Base-by-base conservation (phyloP, 64 coral and sea anemone species). In the Anthopleura sola region DNA sequence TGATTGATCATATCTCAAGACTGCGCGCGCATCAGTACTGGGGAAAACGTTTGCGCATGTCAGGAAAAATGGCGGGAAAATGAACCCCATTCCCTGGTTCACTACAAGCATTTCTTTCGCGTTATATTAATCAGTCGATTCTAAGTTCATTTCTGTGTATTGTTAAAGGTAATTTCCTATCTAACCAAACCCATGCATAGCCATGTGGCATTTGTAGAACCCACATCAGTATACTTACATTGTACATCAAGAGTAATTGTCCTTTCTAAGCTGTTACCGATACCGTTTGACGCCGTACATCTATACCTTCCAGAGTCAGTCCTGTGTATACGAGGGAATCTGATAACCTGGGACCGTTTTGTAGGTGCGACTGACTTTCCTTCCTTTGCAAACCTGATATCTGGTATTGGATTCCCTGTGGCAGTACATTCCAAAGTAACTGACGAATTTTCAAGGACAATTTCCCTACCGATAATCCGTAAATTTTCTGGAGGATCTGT, bases 301-400 rank as follows among this genome's bases (percentile, higher is more conserved):
- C 18, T 33, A 31, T 82, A 88, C 82, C 1, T 81, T 1, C 78
- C 86, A 21, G 79, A 60, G 55, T 88, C 56, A 50, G 15, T 88
- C 81, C 26, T 82, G 9, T 38, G 24, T 26, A 49, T n/a, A 0
- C 56, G 58, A 5, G 0, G 0, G 20, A 82, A 12, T 0, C 10
- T 11, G 8, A 88, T 17, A 37, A n/a, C 0, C n/a, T 17, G 19
- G 75, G 62, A 1, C 86, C 75, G 21, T 47, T 33, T 15, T 37
- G 36, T 39, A 64, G 86, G 29, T 0, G 39, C 31, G 36, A 88
- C 4, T 33, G 48, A 6, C 2, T 2, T 1, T 34, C 29, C 28
- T 69, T 69, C 26, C 66, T 32, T 69, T 0, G 3, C 5, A 9
- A 28, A 69, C 12, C 6, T 32, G 29, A 88, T 88, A 2, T 1